These are phyloP conservation scores for Psittacara wagleri DNA, from an alignment of 2,113 vertebrate genomes.

Conservation along the genomic window DNA sequence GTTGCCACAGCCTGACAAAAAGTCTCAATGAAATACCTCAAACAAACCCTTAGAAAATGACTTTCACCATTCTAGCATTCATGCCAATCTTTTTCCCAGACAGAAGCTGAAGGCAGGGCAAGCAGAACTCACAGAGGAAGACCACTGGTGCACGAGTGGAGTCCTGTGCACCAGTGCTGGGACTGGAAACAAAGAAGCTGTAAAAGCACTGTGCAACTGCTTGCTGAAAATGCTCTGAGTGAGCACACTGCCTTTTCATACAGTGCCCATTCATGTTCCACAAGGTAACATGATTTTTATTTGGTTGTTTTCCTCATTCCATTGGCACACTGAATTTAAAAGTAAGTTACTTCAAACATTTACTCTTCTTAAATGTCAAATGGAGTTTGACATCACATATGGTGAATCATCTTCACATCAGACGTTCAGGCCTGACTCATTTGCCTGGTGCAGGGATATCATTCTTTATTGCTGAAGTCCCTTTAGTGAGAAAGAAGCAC, in stretches of 20 bases:
- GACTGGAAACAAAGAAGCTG: background rate
- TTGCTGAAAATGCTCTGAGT: background rate
- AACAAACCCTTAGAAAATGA: background rate
- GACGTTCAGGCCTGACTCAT: constrained; percentile 11
- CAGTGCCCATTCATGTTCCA: background rate
- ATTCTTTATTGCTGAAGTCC: background rate
- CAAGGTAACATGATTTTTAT: background rate
- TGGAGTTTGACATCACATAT: background rate
- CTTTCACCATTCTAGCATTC: background rate
- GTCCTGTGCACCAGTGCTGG: background rate
- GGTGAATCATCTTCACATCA: constrained; percentile 20
- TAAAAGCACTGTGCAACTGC: background rate
- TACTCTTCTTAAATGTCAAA: constrained; percentile 11
- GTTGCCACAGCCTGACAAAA: background rate
- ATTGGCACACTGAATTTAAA: background rate
- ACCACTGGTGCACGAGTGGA: background rate
- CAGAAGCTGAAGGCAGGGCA: background rate
- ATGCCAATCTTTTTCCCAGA: background rate
- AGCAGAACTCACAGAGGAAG: background rate
- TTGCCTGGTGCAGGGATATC: background rate
- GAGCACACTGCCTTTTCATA: background rate
- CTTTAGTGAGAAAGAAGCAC: background rate
- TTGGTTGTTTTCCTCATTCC: background rate
- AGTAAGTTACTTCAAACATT: constrained; percentile 27
- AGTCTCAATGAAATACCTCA: background rate